phyloP scores from a whole-genome alignment of 2,797 vertebrate species.

The Girardinus metallicus region DNA sequence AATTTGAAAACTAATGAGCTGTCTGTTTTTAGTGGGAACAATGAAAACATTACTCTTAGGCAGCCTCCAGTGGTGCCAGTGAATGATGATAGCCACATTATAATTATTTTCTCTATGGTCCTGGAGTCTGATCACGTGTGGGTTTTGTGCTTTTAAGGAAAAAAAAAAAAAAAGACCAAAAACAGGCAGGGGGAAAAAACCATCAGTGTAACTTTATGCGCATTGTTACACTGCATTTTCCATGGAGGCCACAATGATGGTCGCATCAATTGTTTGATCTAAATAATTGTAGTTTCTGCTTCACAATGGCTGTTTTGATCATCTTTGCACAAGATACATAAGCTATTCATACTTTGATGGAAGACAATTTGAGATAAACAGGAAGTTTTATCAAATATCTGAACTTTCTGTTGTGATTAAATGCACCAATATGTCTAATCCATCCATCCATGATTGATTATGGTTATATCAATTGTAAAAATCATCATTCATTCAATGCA shows the following conservation, averaged over 20 bases:
- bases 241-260: background rate
- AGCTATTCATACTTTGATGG: background rate
- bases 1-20: slow-evolving; percentile 44
- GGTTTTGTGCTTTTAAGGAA: slow-evolving; percentile 12
- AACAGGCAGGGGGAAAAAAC: slow-evolving; percentile 41
- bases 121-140: slow-evolving; percentile 19
- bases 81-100: slow-evolving; percentile 7
- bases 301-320: background rate
- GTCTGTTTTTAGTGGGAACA: slow-evolving; percentile 13
- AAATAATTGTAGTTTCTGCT: slow-evolving; percentile 4
- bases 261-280: slow-evolving; percentile 37
- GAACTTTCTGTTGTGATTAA: background rate
- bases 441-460: background rate
- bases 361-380: background rate
- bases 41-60: slow-evolving; percentile 7
- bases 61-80: slow-evolving; percentile 20
- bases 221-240: slow-evolving; percentile 45
- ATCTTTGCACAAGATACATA: background rate
- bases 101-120: slow-evolving; percentile 16
- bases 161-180: slow-evolving; percentile 14
- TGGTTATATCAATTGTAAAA: background rate
- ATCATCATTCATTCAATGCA: background rate
- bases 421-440: background rate
- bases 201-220: slow-evolving; percentile 64
- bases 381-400: background rate